Conservation (phyloP, 1,140 invertebrate species). For the Drosophila burlai region DNA sequence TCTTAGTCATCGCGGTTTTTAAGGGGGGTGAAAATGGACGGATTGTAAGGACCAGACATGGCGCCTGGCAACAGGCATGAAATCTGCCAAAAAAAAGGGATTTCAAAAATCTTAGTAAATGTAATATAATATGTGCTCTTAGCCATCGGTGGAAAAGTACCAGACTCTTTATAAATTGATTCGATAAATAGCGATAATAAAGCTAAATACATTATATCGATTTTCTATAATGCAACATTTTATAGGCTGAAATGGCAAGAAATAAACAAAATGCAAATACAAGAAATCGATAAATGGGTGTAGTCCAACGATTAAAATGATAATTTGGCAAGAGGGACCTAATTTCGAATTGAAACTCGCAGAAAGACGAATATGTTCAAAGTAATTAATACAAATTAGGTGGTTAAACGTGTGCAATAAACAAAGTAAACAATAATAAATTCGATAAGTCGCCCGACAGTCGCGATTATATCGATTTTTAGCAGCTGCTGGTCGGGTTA, state of each 20-base stretch:
- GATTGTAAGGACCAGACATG: not conserved
- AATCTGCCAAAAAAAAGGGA: not conserved
- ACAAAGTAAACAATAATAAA: constrained; percentile 1
- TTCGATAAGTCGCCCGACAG: not conserved
- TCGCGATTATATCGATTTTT: constrained; percentile 42
- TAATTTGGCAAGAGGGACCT: not conserved
- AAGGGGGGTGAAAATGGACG: not conserved
- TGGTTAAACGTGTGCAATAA: too few species aligned
- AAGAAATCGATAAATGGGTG: constrained; percentile 4
- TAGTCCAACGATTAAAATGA: not conserved
- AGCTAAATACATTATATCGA: too few species aligned
- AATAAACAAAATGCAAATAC: not conserved
- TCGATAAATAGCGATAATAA: not conserved
- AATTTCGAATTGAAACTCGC: not conserved
- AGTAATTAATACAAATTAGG: too few species aligned
- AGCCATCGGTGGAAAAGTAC: not conserved
- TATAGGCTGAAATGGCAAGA: too few species aligned
- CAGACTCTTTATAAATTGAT: not conserved
- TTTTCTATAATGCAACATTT: not conserved
- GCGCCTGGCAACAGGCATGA: constrained; percentile 27
- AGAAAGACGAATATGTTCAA: too few species aligned
- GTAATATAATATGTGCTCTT: too few species aligned
- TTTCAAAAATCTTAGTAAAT: not conserved
- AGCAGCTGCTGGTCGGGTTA: constrained; percentile 13
- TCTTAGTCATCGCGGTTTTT: constrained; percentile 32